Conservation (phyloP, 2,888 invertebrate genomes). For the Slavum lentiscoides region DNA sequence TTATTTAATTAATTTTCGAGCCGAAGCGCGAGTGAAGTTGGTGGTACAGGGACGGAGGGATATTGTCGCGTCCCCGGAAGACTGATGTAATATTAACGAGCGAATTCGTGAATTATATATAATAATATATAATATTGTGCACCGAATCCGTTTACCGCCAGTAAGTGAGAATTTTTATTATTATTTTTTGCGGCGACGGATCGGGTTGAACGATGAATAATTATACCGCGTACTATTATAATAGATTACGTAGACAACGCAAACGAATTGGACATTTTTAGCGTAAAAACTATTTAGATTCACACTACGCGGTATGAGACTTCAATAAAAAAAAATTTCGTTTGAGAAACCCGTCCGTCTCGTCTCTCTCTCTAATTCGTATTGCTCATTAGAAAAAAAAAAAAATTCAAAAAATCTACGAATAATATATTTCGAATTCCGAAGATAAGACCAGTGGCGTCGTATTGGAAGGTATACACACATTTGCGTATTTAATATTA, state of each 20-base stretch:
- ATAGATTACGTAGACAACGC: background rate
- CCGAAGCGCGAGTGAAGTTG: background rate
- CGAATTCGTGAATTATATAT: background rate
- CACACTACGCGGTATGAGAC: too few species aligned
- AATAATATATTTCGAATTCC: too few species aligned
- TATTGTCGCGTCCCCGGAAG: background rate
- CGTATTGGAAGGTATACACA: too few species aligned
- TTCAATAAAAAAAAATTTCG: too few species aligned
- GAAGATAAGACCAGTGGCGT: too few species aligned
- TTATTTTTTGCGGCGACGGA: background rate
- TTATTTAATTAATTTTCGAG: background rate
- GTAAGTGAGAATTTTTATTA: background rate
- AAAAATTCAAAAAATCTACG: too few species aligned
- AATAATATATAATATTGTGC: too few species aligned
- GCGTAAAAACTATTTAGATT: too few species aligned
- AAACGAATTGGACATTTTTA: background rate
- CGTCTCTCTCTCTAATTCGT: too few species aligned
- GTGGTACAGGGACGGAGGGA: background rate
- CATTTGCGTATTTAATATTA: too few species aligned
- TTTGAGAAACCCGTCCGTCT: too few species aligned
- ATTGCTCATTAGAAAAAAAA: too few species aligned
- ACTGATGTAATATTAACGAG: background rate
- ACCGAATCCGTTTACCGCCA: background rate
- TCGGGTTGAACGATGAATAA: background rate
- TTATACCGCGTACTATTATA: background rate